Percentiles rank a stretch among this genome's conserved stretches.
Evolutionary conservation across 2,888 invertebrate species (phyloP).

Genomic region (Cantharis rufa): DNA sequence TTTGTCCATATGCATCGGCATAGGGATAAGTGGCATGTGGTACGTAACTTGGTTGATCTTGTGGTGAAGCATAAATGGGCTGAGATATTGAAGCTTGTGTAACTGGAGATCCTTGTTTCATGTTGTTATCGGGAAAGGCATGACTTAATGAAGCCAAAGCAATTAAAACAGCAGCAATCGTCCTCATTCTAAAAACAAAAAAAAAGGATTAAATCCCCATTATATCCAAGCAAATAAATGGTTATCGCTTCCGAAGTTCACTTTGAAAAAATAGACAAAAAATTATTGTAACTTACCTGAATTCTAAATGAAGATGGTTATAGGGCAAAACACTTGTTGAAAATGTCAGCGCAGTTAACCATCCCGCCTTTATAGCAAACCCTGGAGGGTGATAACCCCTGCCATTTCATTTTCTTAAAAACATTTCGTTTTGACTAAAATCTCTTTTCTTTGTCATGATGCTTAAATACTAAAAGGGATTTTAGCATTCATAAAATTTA

Average conservation of each 20-base stretch:
- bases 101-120: slow-evolving; percentile 3
- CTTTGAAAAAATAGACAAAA: neutral
- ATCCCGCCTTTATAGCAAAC: slow-evolving; percentile 18
- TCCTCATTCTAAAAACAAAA: slow-evolving; percentile 3
- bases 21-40: slow-evolving; percentile 42
- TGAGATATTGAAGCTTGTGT: slow-evolving; percentile 19
- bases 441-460: slow-evolving; percentile 3
- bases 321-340: slow-evolving; percentile 20
- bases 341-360: slow-evolving; percentile 21
- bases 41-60: slow-evolving; percentile 35
- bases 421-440: slow-evolving; percentile 9
- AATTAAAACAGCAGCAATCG: neutral
- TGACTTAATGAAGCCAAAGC: neutral
- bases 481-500: slow-evolving; percentile 5
- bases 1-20: slow-evolving; percentile 39
- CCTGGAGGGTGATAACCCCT: slow-evolving; percentile 21
- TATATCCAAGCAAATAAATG: neutral
- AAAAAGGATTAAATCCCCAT: neutral
- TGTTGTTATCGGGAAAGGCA: neutral
- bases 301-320: slow-evolving; percentile 2
- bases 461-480: slow-evolving; percentile 8
- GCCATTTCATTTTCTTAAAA: slow-evolving; percentile 16
- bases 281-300: slow-evolving; percentile 11
- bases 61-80: slow-evolving; percentile 32
- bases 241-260: neutral